phyloP scores from a whole-genome alignment of 2,113 vertebrate genomes.

The Podarcis cretensis region DNA sequence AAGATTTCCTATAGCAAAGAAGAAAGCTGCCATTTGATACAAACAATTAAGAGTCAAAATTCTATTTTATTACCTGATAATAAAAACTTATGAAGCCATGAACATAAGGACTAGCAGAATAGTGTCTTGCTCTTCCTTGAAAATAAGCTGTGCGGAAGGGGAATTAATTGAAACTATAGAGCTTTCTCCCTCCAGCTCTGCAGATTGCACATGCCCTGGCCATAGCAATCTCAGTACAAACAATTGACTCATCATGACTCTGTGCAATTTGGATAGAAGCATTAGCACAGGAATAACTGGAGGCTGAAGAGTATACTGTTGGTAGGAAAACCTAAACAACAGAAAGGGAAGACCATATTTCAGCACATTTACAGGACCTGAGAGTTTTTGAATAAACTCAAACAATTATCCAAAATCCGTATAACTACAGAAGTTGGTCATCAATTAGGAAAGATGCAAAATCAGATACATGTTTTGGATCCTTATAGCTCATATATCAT shows the following conservation, averaged over 20 bases:
- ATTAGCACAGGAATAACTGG: neutral
- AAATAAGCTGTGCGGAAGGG: neutral
- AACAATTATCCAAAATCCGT: neutral
- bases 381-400: neutral
- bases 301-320: neutral
- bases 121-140: neutral
- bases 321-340: neutral
- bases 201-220: neutral
- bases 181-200: neutral
- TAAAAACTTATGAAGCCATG: neutral
- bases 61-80: neutral
- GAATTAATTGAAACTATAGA: neutral
- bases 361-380: neutral
- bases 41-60: conserved; percentile 3
- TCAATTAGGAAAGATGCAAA: neutral
- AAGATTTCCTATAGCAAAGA: neutral
- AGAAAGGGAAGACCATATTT: neutral
- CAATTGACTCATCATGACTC: neutral
- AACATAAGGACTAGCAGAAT: neutral
- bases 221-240: neutral
- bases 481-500: too few relatives aligned
- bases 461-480: neutral
- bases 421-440: neutral
- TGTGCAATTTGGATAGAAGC: conserved; percentile 8
- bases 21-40: neutral